Evolutionary conservation across 2,113 vertebrate species (phyloP).

Genomic region (Myrmophylax atrothorax): DNA sequence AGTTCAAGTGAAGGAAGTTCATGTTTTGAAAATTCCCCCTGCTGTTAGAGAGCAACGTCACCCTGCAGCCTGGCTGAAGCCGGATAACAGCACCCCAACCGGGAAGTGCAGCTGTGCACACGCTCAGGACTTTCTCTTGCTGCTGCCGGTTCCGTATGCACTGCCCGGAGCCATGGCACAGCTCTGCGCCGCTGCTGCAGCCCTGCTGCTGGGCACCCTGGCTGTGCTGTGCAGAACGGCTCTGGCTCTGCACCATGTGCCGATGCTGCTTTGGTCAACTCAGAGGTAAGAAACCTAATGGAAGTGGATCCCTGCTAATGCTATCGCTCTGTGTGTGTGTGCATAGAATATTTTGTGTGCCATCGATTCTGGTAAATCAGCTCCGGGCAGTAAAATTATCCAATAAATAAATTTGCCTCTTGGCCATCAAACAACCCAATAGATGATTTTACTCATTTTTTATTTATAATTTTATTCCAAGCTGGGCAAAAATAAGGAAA

Average conservation of each 20-base stretch:
- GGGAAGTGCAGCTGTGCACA: background rate
- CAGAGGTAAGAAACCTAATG: constrained; percentile 40
- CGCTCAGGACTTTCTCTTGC: background rate
- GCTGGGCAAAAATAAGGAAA: background rate
- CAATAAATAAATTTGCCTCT: background rate
- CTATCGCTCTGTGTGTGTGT: accelerated
- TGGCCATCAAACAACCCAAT: background rate
- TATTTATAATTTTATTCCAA: background rate
- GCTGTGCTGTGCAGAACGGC: background rate
- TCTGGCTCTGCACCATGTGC: constrained; percentile 16
- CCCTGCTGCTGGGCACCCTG: background rate
- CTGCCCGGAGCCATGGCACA: background rate
- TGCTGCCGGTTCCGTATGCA: accelerated
- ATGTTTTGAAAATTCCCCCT: background rate
- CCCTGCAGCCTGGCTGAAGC: background rate
- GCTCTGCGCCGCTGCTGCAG: background rate
- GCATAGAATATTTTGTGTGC: background rate
- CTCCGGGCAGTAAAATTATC: background rate
- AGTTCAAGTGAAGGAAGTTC: background rate
- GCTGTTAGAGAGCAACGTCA: background rate
- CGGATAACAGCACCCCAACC: background rate
- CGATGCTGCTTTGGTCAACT: constrained; percentile 70
- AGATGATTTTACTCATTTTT: background rate
- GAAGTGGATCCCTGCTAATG: background rate
- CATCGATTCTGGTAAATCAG: background rate